These are phyloP conservation scores for Ophion costatus DNA, from an alignment of 2,888 invertebrate species.

Conservation along the genomic window DNA sequence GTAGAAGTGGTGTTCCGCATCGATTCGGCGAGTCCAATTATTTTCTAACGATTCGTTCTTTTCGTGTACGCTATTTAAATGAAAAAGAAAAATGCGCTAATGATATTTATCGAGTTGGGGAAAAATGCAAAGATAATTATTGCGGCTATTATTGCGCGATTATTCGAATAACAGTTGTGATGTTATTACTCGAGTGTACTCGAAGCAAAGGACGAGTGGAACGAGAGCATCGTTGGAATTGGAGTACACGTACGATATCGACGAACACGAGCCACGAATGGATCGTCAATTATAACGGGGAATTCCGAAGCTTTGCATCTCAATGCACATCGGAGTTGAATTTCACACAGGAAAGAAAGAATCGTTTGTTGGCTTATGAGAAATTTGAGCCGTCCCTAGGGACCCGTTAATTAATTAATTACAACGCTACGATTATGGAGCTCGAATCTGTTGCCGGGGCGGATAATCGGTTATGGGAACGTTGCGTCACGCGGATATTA, in stretches of 20 bases:
- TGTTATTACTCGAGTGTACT: background rate
- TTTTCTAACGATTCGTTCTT: background rate
- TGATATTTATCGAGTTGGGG: background rate
- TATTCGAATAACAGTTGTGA: background rate
- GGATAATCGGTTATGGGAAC: constrained; percentile 54
- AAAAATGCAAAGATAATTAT: background rate
- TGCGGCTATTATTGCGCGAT: background rate
- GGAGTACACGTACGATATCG: background rate
- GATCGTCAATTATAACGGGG: constrained; percentile 31
- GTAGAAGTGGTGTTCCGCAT: background rate
- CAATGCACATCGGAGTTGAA: constrained; percentile 38
- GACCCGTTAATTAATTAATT: constrained; percentile 61
- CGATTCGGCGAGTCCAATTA: background rate
- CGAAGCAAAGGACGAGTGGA: background rate
- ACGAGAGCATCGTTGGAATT: background rate
- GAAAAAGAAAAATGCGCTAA: background rate
- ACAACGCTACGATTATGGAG: constrained; percentile 41
- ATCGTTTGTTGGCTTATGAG: constrained; percentile 26
- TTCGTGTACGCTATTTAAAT: background rate
- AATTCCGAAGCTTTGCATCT: constrained; percentile 14
- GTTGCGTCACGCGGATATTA: constrained; percentile 58
- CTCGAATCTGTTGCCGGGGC: constrained; percentile 24
- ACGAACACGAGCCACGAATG: background rate
- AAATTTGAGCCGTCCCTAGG: constrained; percentile 24
- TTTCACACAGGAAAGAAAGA: constrained; percentile 27